Percentiles rank a stretch among this genome's conserved stretches.
Conservation (phyloP, 2,113 vertebrate species). For the Alethe castanea region DNA sequence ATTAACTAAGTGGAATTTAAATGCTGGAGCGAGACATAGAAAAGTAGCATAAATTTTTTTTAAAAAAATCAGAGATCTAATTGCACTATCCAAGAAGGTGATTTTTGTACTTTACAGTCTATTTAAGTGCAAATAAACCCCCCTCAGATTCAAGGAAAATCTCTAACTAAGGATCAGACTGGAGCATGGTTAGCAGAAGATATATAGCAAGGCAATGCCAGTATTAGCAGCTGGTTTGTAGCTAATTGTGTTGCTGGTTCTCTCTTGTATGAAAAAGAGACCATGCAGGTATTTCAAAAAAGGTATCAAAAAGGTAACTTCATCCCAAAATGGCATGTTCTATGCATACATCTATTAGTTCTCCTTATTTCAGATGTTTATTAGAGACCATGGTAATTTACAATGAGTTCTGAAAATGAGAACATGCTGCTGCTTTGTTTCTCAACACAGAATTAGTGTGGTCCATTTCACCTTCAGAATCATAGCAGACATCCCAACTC, state of each 20-base stretch:
- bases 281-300: not conserved
- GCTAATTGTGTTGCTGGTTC: not conserved
- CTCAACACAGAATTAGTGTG: not conserved
- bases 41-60: not conserved
- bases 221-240: not conserved
- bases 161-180: not conserved
- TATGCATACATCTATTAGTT: not conserved
- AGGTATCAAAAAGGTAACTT: not conserved
- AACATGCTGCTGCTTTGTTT: not conserved
- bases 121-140: not conserved
- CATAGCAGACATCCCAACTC: not conserved
- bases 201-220: not conserved
- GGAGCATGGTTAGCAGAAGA: not conserved
- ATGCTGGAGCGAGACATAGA: not conserved
- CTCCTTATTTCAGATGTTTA: not conserved
- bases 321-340: not conserved
- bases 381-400: not conserved
- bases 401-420: not conserved
- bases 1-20: not conserved
- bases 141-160: not conserved
- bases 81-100: not conserved
- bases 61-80: not conserved
- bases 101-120: not conserved
- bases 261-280: not conserved
- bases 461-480: not conserved